These are phyloP conservation scores for Manis javanica DNA, from an alignment of 2,797 vertebrate genomes.

Conservation along the genomic window DNA sequence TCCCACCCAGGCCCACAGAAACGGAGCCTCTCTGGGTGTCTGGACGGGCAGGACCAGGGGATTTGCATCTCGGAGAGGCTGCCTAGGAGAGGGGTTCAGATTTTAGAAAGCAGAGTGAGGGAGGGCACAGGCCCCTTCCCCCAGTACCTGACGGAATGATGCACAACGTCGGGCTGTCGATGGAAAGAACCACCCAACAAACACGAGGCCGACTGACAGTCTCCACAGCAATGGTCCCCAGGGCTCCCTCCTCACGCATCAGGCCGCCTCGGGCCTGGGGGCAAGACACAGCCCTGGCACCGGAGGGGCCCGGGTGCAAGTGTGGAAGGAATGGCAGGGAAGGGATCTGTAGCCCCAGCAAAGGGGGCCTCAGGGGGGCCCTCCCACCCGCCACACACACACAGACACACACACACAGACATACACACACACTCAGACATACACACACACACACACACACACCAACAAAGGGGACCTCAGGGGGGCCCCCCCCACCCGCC, in stretches of 20 bases:
- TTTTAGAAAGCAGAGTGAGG: neutral
- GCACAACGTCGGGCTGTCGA: neutral
- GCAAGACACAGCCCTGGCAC: neutral
- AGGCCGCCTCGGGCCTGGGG: too few species aligned
- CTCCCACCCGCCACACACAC: too few species aligned
- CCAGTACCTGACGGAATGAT: neutral
- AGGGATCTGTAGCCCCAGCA: neutral
- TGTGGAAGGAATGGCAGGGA: neutral
- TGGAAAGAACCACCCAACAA: neutral
- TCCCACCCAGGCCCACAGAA: neutral
- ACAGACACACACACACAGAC: too few species aligned
- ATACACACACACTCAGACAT: too few species aligned
- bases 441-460: too few species aligned
- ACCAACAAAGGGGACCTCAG: too few species aligned
- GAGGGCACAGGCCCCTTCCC: neutral
- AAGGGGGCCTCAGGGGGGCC: neutral
- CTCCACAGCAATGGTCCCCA: neutral
- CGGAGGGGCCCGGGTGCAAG: neutral
- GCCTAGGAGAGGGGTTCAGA: neutral
- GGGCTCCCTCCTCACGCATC: fast-evolving
- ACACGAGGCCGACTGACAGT: neutral
- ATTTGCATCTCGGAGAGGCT: neutral
- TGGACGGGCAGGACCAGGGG: neutral
- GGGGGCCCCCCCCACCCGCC: too few species aligned
- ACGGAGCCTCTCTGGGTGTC: neutral